Evolutionary conservation across 2,888 invertebrate genomes (phyloP).

Genomic region (Aphidoletes aphidimyza): DNA sequence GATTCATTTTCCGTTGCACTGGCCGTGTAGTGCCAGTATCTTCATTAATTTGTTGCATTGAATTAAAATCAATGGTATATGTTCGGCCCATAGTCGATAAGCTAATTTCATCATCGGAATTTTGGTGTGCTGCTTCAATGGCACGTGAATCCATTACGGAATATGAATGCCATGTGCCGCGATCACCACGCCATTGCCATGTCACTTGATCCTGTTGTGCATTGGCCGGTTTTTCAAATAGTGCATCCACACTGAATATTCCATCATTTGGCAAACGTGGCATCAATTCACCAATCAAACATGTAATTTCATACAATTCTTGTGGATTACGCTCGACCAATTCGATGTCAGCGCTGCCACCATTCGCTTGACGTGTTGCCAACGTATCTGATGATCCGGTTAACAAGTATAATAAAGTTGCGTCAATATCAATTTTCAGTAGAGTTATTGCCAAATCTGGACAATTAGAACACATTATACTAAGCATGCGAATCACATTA

Average conservation of each 20-base stretch:
- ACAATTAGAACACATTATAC: conserved; percentile 95
- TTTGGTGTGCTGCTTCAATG: conserved; percentile 93
- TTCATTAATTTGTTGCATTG: conserved; percentile 99
- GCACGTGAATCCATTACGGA: conserved; percentile 92
- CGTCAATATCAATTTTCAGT: conserved; percentile 94
- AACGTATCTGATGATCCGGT: conserved; percentile 83
- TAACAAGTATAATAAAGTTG: conserved; percentile 92
- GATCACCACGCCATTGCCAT: conserved; percentile 98
- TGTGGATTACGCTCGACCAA: conserved; percentile 91
- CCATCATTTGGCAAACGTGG: conserved; percentile 95
- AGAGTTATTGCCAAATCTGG: conserved; percentile 92
- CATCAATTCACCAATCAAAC: conserved; percentile 96
- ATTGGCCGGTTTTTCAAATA: conserved; percentile 80
- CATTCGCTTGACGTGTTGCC: conserved; percentile 58
- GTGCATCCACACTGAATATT: conserved; percentile 91
- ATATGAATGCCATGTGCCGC: conserved; percentile 93
- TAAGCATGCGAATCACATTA: conserved; percentile 94
- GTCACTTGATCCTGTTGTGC: conserved; percentile 81
- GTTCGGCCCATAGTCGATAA: conserved; percentile 91
- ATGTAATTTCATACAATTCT: conserved; percentile 96
- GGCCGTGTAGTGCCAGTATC: conserved; percentile 94
- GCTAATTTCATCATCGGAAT: conserved; percentile 95
- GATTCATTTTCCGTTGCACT: conserved; percentile 83
- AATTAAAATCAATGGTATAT: conserved; percentile 95
- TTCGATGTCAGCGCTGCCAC: conserved; percentile 73